phyloP scores from a whole-genome alignment of 2,113 vertebrate species.

The Cephalopholis sonnerati region DNA sequence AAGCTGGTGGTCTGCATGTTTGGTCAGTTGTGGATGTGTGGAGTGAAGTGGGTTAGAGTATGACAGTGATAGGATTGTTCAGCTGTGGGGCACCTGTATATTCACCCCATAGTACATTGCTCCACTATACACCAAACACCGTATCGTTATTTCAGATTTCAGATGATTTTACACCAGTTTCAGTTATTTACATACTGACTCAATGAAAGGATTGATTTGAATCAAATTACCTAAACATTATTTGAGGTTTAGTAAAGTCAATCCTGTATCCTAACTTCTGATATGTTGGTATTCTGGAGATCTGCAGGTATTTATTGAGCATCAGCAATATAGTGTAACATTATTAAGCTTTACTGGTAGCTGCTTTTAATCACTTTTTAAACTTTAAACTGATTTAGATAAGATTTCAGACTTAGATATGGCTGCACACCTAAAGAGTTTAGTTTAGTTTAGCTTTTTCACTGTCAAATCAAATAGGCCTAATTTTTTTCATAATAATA shows the following conservation, averaged over 20 bases:
- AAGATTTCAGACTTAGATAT: neutral
- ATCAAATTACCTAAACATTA: neutral
- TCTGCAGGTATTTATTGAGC: no score
- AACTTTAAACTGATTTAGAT: neutral
- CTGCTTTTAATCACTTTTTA: neutral
- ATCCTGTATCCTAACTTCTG: neutral
- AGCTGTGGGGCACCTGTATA: constrained; percentile 12
- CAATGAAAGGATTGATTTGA: neutral
- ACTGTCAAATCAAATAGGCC: no score
- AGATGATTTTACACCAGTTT: neutral
- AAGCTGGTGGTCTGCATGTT: constrained; percentile 18
- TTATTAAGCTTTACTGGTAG: neutral
- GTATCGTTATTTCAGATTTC: neutral
- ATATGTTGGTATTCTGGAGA: neutral
- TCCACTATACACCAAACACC: neutral
- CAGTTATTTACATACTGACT: neutral
- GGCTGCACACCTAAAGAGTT: neutral
- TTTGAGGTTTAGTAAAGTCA: neutral
- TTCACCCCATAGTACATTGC: neutral
- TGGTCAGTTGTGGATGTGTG: constrained; percentile 13
- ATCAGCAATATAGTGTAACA: neutral
- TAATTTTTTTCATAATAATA: no score
- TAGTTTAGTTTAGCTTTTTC: neutral
- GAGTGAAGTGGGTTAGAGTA: neutral
- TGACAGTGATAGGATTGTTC: constrained; percentile 26